Evolutionary conservation across 2,113 vertebrate species (phyloP).

Genomic region (Channa argus): DNA sequence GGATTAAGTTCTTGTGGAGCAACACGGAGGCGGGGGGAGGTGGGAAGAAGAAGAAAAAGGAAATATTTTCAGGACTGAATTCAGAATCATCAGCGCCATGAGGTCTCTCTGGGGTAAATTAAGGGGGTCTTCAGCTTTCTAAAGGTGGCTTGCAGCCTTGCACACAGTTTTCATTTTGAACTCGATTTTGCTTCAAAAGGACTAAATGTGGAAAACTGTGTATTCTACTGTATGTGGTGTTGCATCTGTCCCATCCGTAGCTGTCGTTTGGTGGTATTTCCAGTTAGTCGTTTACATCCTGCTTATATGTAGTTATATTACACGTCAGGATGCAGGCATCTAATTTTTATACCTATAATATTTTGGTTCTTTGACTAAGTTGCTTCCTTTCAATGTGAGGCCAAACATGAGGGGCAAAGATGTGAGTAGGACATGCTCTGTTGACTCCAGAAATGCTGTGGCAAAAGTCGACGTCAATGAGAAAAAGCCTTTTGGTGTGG

Average conservation of each 20-base stretch:
- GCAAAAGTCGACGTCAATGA: slow-evolving; percentile 31
- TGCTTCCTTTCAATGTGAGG: slow-evolving; percentile 37
- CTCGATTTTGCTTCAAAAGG: slow-evolving; percentile 53
- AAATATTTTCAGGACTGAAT: slow-evolving; percentile 72
- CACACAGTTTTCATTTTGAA: slow-evolving; percentile 60
- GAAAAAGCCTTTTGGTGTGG: slow-evolving; percentile 10
- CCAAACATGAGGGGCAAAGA: slow-evolving; percentile 64
- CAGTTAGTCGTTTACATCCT: slow-evolving; percentile 20
- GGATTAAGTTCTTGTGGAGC: slow-evolving; percentile 74
- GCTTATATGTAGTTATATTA: slow-evolving; percentile 11
- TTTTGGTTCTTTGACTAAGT: slow-evolving; percentile 44
- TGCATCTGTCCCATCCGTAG: slow-evolving; percentile 22
- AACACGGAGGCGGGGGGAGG: slow-evolving; percentile 48
- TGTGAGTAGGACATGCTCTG: slow-evolving; percentile 34
- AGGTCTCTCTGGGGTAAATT: slow-evolving; percentile 74
- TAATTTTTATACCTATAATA: slow-evolving; percentile 38
- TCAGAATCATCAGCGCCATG: slow-evolving; percentile 74
- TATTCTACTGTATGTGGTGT: slow-evolving; percentile 25
- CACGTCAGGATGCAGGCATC: slow-evolving; percentile 23
- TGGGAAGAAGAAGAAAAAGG: slow-evolving; percentile 50
- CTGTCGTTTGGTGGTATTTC: slow-evolving; percentile 24
- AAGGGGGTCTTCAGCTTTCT: slow-evolving; percentile 55
- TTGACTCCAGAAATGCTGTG: slow-evolving; percentile 33
- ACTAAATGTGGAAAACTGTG: slow-evolving; percentile 58
- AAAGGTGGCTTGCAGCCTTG: slow-evolving; percentile 68